Evolutionary conservation across 30 jellyfish, hydroid and myxozoan species (phyloP).

Genomic region (Aurelia aurita complex sp. Pacific): DNA sequence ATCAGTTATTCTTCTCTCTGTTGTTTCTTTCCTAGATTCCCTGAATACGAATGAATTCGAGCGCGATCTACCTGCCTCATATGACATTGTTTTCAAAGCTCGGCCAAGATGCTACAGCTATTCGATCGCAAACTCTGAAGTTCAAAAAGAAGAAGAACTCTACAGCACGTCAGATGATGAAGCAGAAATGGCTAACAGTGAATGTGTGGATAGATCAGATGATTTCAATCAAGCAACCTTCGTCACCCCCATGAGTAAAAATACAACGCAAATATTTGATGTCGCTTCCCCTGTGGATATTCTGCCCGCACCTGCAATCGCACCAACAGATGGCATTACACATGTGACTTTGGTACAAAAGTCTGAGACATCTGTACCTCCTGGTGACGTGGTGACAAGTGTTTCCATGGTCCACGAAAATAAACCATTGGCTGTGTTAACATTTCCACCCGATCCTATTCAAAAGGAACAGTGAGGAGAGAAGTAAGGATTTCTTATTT

Average conservation of each 20-base stretch:
- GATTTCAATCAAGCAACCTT: too few relatives aligned
- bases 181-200: too few relatives aligned
- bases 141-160: slow-evolving; percentile 81
- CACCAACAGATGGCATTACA: background rate
- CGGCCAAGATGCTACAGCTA: slow-evolving; percentile 87
- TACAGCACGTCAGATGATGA: slow-evolving; percentile 4
- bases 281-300: too few relatives aligned
- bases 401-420: slow-evolving; percentile 8
- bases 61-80: slow-evolving; percentile 82
- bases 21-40: slow-evolving; percentile 68
- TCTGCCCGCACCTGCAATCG: too few relatives aligned
- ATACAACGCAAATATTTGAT: too few relatives aligned
- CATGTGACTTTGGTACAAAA: background rate
- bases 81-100: slow-evolving; percentile 82
- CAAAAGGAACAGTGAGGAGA: background rate
- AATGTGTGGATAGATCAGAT: too few relatives aligned
- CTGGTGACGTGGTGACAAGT: background rate
- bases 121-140: slow-evolving; percentile 46
- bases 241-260: too few relatives aligned
- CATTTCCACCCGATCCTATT: background rate
- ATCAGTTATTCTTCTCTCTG: background rate
- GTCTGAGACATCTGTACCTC: background rate
- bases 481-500: background rate
- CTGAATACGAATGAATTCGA: slow-evolving; percentile 96
- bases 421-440: background rate